These are phyloP conservation scores for Xyrauchen texanus DNA, from an alignment of 2,113 vertebrate species.

Conservation along the genomic window DNA sequence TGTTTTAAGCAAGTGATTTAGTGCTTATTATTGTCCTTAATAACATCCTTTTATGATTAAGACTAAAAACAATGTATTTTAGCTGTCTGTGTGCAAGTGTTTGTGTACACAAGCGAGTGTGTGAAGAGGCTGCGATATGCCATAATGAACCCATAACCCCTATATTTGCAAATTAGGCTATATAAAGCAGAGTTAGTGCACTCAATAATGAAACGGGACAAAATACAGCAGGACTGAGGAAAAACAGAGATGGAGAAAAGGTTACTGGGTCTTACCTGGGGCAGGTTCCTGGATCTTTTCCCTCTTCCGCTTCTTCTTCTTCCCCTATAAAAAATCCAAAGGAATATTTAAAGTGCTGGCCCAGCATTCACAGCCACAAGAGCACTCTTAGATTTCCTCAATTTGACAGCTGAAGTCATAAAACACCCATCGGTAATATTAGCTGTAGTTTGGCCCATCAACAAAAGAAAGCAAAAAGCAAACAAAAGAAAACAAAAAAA, in stretches of 20 bases:
- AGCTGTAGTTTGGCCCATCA: too few species aligned
- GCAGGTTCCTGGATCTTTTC: slow-evolving; percentile 97
- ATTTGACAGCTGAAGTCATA: neutral
- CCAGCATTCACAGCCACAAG: slow-evolving; percentile 78
- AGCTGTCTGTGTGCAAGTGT: too few species aligned
- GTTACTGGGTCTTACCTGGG: slow-evolving; percentile 78
- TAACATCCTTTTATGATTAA: neutral
- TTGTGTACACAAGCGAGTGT: too few species aligned
- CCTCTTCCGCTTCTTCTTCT: slow-evolving; percentile 99
- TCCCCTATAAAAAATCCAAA: slow-evolving; percentile 86
- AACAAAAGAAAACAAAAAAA: too few species aligned
- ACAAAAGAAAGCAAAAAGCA: too few species aligned
- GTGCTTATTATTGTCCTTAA: neutral
- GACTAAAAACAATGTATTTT: too few species aligned
- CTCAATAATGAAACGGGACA: neutral
- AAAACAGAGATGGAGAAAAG: neutral
- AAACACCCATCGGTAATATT: too few species aligned
- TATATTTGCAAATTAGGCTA: too few species aligned
- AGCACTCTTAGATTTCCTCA: slow-evolving; percentile 62
- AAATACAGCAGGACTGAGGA: neutral
- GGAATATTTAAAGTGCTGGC: slow-evolving; percentile 77
- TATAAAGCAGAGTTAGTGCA: too few species aligned
- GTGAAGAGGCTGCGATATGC: too few species aligned
- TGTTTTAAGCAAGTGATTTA: neutral
- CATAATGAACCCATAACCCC: too few species aligned